phyloP scores from a whole-genome alignment of 2,888 invertebrate genomes.

The Gandaritis pyraliata region DNA sequence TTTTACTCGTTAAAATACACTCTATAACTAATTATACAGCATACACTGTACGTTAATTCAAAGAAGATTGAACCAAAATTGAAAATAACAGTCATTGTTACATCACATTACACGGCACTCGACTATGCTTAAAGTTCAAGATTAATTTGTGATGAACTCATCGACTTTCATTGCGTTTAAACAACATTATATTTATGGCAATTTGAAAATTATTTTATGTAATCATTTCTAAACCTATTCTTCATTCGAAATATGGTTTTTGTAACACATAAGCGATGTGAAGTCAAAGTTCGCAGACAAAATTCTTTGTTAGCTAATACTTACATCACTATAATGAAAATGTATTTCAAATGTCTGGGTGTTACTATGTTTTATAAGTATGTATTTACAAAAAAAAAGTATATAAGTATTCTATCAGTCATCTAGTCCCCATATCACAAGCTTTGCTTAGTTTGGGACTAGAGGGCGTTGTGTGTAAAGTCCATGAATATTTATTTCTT shows the following conservation, averaged over 20 bases:
- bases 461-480: no score
- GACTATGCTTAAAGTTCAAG: constrained; percentile 2
- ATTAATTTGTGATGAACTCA: neutral
- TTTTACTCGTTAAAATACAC: constrained; percentile 23
- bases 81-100: constrained; percentile 34
- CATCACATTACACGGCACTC: constrained; percentile 14
- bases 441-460: no score
- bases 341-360: no score
- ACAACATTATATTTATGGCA: no score
- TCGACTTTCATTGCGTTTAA: neutral
- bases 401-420: no score
- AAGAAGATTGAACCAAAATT: constrained; percentile 34
- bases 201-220: no score
- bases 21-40: constrained; percentile 26
- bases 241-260: no score
- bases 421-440: no score
- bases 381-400: no score
- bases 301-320: constrained; percentile 24
- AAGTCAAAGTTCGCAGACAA: constrained; percentile 35
- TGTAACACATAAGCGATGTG: neutral
- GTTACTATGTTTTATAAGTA: no score
- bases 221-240: no score
- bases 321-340: constrained; percentile 21
- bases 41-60: constrained; percentile 33
- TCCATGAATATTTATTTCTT: no score